These are phyloP conservation scores for Andrena praecox DNA, from an alignment of 2,888 invertebrate genomes.

Conservation along the genomic window DNA sequence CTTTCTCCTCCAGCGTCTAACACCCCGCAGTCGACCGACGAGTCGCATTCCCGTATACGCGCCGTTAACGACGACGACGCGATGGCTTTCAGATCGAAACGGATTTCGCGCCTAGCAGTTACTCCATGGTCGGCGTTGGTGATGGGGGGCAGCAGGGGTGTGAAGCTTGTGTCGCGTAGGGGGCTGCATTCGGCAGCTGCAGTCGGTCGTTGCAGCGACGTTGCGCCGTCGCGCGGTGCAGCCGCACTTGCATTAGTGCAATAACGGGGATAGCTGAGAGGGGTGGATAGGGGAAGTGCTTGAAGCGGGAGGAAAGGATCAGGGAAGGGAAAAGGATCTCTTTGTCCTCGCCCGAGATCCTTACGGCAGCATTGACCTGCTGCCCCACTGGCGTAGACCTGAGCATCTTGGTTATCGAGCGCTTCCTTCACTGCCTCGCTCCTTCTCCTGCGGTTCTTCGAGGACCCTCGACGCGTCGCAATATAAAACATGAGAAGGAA, in stretches of 20 bases:
- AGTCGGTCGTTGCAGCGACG: slow-evolving; percentile 57
- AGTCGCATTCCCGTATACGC: not conserved
- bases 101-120: slow-evolving; percentile 15
- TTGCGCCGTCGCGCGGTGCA: slow-evolving; percentile 49
- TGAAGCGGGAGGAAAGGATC: slow-evolving; percentile 63
- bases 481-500: not conserved
- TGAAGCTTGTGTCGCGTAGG: not conserved
- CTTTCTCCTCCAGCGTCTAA: slow-evolving; percentile 4
- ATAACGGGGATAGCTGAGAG: slow-evolving; percentile 60
- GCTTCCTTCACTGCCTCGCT: not conserved
- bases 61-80: slow-evolving; percentile 39
- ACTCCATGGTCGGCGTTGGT: not conserved
- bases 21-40: not conserved
- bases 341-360: slow-evolving; percentile 75
- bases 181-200: slow-evolving; percentile 65
- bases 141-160: not conserved
- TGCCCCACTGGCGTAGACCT: slow-evolving; percentile 74
- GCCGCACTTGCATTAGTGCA: slow-evolving; percentile 67
- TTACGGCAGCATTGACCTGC: slow-evolving; percentile 76
- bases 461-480: not conserved
- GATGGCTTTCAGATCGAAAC: slow-evolving; percentile 10
- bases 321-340: slow-evolving; percentile 72
- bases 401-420: slow-evolving; percentile 37
- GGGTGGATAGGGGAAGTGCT: slow-evolving; percentile 36
- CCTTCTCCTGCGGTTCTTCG: not conserved